These are phyloP conservation scores for Vulpes ferrilata DNA, from an alignment of 2,113 vertebrate genomes.

Conservation along the genomic window DNA sequence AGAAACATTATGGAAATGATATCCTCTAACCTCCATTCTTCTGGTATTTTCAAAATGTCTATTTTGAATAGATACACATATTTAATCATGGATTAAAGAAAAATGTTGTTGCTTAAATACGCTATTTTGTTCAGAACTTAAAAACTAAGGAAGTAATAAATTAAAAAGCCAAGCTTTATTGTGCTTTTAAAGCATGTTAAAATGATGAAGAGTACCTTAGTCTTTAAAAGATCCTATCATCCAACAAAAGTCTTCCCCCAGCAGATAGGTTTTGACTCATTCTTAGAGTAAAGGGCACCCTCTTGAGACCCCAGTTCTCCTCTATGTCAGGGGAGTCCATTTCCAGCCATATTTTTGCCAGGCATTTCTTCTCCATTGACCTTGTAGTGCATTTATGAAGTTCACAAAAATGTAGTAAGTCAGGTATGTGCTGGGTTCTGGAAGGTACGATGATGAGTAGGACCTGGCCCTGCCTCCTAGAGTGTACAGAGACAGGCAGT, in stretches of 20 bases:
- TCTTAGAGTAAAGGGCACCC: not conserved
- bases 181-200: not conserved
- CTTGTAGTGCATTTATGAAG: not conserved
- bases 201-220: not conserved
- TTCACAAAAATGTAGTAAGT: not conserved
- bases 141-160: not conserved
- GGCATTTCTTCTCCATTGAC: not conserved
- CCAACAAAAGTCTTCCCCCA: not conserved
- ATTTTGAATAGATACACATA: not conserved
- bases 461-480: not conserved
- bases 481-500: not conserved
- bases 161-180: not conserved
- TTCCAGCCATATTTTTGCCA: not conserved
- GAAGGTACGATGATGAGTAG: not conserved
- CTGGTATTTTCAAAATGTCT: constrained; percentile 37
- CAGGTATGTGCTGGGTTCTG: not conserved
- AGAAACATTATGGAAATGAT: not conserved
- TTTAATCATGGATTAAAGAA: not conserved
- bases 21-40: not conserved
- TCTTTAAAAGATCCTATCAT: constrained; percentile 6
- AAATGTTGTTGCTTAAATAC: not conserved
- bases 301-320: not conserved
- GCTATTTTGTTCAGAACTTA: constrained; percentile 27
- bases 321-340: not conserved
- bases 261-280: not conserved